Conservation (phyloP, 2,888 invertebrate species). For the Syritta pipiens region DNA sequence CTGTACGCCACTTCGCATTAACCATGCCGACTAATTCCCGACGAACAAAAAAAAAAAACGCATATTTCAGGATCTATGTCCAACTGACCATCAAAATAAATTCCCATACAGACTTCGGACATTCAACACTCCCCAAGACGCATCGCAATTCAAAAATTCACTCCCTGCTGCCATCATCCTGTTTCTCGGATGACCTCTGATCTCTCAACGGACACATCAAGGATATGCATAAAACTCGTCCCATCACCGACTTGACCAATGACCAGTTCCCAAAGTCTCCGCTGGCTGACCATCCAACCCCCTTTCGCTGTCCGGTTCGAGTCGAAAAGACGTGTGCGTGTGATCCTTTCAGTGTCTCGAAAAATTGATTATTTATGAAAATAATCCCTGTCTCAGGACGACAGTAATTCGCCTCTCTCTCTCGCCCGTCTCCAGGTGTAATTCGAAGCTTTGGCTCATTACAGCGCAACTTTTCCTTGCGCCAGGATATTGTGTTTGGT, state of each 20-base stretch:
- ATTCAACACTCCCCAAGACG: constrained; percentile 61
- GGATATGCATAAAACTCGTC: constrained; percentile 56
- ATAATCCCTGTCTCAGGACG: constrained; percentile 55
- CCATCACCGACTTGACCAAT: constrained; percentile 58
- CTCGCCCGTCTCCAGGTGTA: constrained; percentile 70
- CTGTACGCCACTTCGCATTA: constrained; percentile 32
- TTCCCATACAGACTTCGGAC: constrained; percentile 55
- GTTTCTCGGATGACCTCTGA: constrained; percentile 68
- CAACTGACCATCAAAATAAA: constrained; percentile 46
- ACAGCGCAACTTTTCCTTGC: constrained; percentile 9
- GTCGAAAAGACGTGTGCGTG: constrained; percentile 22
- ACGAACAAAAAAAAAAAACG: constrained; percentile 18
- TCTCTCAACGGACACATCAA: constrained; percentile 65
- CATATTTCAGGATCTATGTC: constrained; percentile 61
- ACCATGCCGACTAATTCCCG: constrained; percentile 46
- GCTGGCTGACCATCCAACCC: constrained; percentile 46
- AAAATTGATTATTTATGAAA: constrained; percentile 62
- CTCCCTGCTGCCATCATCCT: constrained; percentile 64
- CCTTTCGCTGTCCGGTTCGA: constrained; percentile 47
- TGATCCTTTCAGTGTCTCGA: constrained; percentile 38
- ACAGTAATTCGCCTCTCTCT: no score
- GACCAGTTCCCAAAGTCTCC: constrained; percentile 63
- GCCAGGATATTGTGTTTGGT: constrained; percentile 49
- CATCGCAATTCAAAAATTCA: constrained; percentile 59
- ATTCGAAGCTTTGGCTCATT: constrained; percentile 66